Base-by-base conservation (phyloP, 2,113 vertebrate species). In the Oenanthe melanoleuca region DNA sequence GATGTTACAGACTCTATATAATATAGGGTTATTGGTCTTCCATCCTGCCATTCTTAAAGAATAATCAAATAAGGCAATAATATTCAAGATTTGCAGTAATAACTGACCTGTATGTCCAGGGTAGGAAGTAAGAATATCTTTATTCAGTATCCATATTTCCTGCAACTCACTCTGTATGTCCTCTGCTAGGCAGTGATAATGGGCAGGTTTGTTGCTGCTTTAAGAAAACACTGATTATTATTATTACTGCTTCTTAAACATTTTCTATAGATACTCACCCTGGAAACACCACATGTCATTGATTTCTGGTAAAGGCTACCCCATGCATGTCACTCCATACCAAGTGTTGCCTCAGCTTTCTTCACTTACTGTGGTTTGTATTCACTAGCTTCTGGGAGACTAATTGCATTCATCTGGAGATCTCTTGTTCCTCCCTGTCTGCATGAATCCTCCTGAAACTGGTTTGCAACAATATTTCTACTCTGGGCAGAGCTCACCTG, bases 151-250 rank as follows among this genome's bases (percentile, higher is more conserved):
- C 31, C 0, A 7, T 34, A 24, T 42, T 15, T 44, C 38, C 60
- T 13, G 11, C 15, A 73, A 33, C 8, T 80, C 1, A 0, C 3
- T 0, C 33, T 49, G 4, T 33, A 6, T n/a, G 9, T 28, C 20
- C 40, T 60, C 9, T 34, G 31, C 13, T 47, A 60, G 8, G 25
- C 7, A 6, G 20, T 34, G 21, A 38, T 71, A 66, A 56, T 10
- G 7, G 22, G 7, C 17, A 80, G 8, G 14, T 44, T 59, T 60
- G 14, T 9, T 74, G 3, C 42, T 88, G 73, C 47, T 85, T 59
- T 75, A 45, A 75, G 52, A 69, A 72, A 86, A 53, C 5, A 14
- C 22, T 50, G 52, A 73, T 52, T 60, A 56, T 29, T 19, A 4
- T 44, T 44, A 4, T 44, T 45, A 60, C 23, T 63, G 11, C 59